A percentile compares a stretch with the other conserved stretches of the same genome.
Conservation (phyloP, 2,113 vertebrate species). For the Cricetomys ansorgei region DNA sequence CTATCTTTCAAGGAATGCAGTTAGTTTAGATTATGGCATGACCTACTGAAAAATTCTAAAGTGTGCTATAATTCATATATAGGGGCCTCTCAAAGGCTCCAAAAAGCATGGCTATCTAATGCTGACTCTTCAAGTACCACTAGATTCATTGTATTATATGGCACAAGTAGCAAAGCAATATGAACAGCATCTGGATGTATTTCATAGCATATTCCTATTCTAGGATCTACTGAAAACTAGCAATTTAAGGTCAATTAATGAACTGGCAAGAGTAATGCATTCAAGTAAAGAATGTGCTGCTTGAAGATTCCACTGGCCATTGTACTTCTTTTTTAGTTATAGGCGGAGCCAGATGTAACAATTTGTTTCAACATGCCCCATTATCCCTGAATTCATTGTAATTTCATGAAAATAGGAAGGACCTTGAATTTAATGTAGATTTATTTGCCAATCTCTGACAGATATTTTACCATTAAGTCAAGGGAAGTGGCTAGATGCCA, state of each 20-base stretch:
- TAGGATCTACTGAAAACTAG: not conserved
- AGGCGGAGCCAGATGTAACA: not conserved
- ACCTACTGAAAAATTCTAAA: not conserved
- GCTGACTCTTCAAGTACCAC: not conserved
- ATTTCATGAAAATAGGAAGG: not conserved
- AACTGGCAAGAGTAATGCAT: not conserved
- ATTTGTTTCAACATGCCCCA: not conserved
- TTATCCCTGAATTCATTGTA: not conserved
- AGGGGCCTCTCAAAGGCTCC: not conserved
- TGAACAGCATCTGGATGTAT: not conserved
- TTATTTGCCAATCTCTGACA: not conserved
- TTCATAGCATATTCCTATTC: not conserved
- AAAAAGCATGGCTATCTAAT: not conserved
- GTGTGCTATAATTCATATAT: not conserved
- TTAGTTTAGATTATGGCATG: not conserved
- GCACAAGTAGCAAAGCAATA: not conserved
- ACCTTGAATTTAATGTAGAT: not conserved
- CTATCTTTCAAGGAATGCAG: not conserved
- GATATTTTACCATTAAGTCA: too few species aligned
- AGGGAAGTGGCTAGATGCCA: too few species aligned
- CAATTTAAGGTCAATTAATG: not conserved
- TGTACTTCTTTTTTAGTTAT: not conserved
- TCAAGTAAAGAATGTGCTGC: not conserved
- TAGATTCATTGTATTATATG: not conserved
- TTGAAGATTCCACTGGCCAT: not conserved